Evolutionary conservation across 2,113 vertebrate genomes (phyloP).

Genomic region (Athene noctua): DNA sequence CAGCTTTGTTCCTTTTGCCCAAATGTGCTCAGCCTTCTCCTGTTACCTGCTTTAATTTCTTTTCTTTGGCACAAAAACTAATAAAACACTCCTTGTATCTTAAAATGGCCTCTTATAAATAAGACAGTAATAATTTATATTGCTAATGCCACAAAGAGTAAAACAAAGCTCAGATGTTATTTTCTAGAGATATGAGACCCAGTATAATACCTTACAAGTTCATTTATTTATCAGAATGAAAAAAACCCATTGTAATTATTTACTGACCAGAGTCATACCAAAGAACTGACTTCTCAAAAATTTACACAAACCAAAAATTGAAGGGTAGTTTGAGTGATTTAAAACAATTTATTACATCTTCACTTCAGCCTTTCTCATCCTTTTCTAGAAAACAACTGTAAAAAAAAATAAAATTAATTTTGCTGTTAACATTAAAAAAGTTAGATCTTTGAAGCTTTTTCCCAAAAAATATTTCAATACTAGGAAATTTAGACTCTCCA

Average conservation of each 20-base stretch:
- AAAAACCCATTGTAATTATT: background rate
- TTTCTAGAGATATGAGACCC: background rate
- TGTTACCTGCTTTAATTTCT: slow-evolving; percentile 9
- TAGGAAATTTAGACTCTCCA: background rate
- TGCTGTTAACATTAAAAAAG: background rate
- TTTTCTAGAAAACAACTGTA: background rate
- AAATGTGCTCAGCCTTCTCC: slow-evolving; percentile 41
- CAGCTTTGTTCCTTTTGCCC: slow-evolving; percentile 63
- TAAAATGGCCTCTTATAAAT: background rate
- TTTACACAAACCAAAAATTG: background rate
- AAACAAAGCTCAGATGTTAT: background rate
- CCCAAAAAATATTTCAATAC: background rate
- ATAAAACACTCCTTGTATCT: background rate
- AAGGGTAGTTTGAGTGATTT: background rate
- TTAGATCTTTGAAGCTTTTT: background rate
- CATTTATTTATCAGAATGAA: background rate
- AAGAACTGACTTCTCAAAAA: background rate
- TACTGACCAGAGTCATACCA: background rate
- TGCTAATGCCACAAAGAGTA: background rate
- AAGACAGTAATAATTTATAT: background rate
- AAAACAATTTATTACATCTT: background rate
- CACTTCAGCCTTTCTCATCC: background rate
- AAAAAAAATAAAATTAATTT: background rate
- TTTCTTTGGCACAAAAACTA: slow-evolving; percentile 26
- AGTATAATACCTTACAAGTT: background rate